Evolutionary conservation across 2,888 invertebrate species (phyloP).

Genomic region (Adelphocoris suturalis): DNA sequence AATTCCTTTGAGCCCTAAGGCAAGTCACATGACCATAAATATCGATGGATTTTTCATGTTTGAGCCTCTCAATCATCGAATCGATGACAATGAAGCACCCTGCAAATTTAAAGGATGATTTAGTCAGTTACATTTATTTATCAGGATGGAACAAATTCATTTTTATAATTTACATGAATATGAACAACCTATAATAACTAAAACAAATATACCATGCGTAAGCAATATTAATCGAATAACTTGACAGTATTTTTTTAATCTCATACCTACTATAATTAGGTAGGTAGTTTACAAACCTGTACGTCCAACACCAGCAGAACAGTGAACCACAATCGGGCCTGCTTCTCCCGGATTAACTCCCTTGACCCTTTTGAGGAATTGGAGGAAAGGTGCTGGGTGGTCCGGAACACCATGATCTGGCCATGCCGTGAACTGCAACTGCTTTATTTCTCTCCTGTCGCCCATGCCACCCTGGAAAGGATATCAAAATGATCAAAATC

Average conservation of each 20-base stretch:
- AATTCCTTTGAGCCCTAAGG: slow-evolving; percentile 97
- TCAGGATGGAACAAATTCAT: no score
- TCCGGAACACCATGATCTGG: slow-evolving; percentile 99
- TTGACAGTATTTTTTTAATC: no score
- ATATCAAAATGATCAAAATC: background rate
- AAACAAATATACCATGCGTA: no score
- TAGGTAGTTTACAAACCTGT: slow-evolving; percentile 79
- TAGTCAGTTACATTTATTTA: background rate
- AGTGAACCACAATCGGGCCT: slow-evolving; percentile 79
- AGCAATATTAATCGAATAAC: no score
- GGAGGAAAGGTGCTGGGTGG: slow-evolving; percentile 98
- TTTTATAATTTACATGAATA: no score
- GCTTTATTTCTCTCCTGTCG: slow-evolving; percentile 96
- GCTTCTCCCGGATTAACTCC: slow-evolving; percentile 79
- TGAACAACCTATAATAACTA: no score
- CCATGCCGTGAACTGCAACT: slow-evolving; percentile 99
- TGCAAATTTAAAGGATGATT: background rate
- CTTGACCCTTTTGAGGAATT: slow-evolving; percentile 90
- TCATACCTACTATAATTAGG: no score
- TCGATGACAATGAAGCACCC: slow-evolving; percentile 99
- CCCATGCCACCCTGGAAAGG: slow-evolving; percentile 83
- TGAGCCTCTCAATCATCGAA: slow-evolving; percentile 97
- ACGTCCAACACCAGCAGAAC: slow-evolving; percentile 90
- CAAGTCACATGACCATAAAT: slow-evolving; percentile 99
- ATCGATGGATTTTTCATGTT: slow-evolving; percentile 98